Conservation (phyloP, 2,888 invertebrate genomes). For the Diachrysia chrysitis region DNA sequence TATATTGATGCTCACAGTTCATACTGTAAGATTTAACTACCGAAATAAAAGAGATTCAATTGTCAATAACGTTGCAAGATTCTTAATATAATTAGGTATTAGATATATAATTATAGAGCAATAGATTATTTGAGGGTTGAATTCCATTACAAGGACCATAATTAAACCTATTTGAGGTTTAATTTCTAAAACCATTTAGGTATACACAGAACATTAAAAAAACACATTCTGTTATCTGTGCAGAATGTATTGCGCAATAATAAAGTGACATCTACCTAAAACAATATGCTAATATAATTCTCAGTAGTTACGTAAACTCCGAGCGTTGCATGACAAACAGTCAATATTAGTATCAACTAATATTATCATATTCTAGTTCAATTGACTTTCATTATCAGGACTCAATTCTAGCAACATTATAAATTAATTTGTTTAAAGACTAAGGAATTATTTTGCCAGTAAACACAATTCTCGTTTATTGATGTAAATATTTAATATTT, state of each 20-base stretch:
- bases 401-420: conserved; percentile 75
- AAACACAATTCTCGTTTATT: conserved; percentile 79
- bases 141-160: too few relatives aligned
- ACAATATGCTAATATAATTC: conserved; percentile 39
- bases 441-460: conserved; percentile 82
- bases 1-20: too few relatives aligned
- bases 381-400: conserved; percentile 75
- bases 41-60: too few relatives aligned
- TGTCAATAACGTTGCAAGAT: too few relatives aligned
- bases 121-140: too few relatives aligned
- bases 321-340: conserved; percentile 51
- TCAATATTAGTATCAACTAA: conserved; percentile 63
- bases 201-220: too few relatives aligned
- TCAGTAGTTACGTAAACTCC: conserved; percentile 30
- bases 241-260: background rate
- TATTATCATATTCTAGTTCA: conserved; percentile 63
- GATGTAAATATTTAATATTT: conserved; percentile 82
- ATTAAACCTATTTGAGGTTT: too few relatives aligned
- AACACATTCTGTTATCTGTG: too few relatives aligned
- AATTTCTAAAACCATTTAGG: too few relatives aligned
- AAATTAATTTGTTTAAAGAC: conserved; percentile 83
- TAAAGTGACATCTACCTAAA: conserved; percentile 13
- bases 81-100: too few relatives aligned
- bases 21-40: too few relatives aligned
- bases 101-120: too few relatives aligned